Evolutionary conservation across 1,140 invertebrate genomes (phyloP).

Genomic region (Agrilus planipennis): DNA sequence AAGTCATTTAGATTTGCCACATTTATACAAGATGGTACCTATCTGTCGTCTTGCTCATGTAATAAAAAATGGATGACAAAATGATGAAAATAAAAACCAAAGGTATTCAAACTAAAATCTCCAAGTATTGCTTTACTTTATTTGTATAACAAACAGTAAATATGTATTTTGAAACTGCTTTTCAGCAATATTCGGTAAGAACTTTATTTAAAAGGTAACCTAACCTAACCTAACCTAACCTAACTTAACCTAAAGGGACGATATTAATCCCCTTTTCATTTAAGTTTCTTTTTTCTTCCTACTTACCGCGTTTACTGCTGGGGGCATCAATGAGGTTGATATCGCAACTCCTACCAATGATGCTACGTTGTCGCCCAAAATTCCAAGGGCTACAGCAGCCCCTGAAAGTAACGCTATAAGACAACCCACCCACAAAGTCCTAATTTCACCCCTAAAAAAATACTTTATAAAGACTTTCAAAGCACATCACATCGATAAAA

Average conservation of each 20-base stretch:
- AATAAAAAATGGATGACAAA: neutral
- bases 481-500: neutral
- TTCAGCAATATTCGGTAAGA: too few relatives aligned
- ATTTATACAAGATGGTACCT: neutral
- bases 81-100: neutral
- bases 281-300: neutral
- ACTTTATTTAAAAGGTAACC: too few relatives aligned
- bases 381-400: constrained; percentile 61
- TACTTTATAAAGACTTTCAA: constrained; percentile 5
- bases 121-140: neutral
- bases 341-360: constrained; percentile 72
- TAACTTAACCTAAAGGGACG: too few relatives aligned
- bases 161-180: too few relatives aligned
- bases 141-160: too few relatives aligned
- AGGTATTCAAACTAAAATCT: neutral
- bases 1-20: neutral
- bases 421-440: constrained; percentile 53
- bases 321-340: constrained; percentile 64
- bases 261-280: too few relatives aligned
- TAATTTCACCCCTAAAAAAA: constrained; percentile 43
- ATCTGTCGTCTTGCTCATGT: neutral
- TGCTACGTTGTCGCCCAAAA: constrained; percentile 58
- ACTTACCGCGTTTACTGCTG: constrained; percentile 60
- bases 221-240: too few relatives aligned
- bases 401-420: constrained; percentile 60